phyloP scores from a whole-genome alignment of 1,140 invertebrate genomes.

The Colletes gigas region DNA sequence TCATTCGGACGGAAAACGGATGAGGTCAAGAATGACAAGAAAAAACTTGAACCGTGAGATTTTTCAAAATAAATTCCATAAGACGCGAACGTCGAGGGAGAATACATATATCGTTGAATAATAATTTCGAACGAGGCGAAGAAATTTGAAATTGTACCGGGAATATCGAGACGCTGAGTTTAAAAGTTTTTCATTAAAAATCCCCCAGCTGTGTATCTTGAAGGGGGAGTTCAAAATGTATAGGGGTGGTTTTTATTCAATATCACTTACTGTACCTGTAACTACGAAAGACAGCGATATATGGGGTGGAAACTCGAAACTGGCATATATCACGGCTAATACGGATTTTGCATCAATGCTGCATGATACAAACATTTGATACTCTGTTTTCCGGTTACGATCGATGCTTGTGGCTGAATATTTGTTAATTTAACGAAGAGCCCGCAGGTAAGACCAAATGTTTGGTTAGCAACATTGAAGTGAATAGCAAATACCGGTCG shows the following conservation, averaged over 20 bases:
- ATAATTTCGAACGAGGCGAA: neutral
- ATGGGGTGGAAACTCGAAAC: neutral
- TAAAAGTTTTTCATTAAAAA: neutral
- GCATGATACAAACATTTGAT: neutral
- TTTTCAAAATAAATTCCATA: too few relatives aligned
- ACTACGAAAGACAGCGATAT: neutral
- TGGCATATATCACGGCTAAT: neutral
- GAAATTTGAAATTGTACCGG: neutral
- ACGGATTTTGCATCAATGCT: neutral
- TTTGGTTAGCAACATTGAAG: constrained; percentile 26
- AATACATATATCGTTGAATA: neutral
- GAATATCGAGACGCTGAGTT: neutral
- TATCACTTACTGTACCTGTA: neutral
- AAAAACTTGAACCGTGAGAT: too few relatives aligned
- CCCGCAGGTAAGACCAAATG: constrained; percentile 29
- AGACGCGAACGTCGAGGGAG: too few relatives aligned
- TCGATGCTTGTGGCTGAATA: neutral
- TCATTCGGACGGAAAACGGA: too few relatives aligned
- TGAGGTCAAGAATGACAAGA: too few relatives aligned
- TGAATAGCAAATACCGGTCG: constrained; percentile 33
- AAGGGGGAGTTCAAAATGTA: too few relatives aligned
- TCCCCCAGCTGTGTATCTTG: too few relatives aligned
- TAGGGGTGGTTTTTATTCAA: neutral
- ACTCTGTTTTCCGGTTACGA: neutral
- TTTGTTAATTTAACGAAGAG: constrained; percentile 35